A percentile compares a stretch with the other conserved stretches of the same genome.
Conservation (phyloP, 2,797 vertebrate species). For the Alauda arvensis region DNA sequence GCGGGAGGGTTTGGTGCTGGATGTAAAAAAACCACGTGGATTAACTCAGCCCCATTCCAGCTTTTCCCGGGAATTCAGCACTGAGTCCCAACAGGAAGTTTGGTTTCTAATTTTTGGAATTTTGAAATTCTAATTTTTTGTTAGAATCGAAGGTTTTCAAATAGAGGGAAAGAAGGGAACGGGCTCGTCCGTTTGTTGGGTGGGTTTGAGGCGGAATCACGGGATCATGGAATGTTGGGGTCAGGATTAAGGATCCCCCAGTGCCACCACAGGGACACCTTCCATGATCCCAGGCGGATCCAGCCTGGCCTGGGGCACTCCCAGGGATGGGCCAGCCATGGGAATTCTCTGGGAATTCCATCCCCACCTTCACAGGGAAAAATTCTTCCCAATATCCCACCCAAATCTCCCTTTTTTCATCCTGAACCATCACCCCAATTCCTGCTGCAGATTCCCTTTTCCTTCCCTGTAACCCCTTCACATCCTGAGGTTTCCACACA, state of each 20-base stretch:
- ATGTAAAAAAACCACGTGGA: rapidly evolving
- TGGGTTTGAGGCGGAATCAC: neutral
- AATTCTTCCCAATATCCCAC: neutral
- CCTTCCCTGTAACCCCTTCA: too few relatives aligned
- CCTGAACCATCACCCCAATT: neutral
- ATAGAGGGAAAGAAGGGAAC: neutral
- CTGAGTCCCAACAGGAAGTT: neutral
- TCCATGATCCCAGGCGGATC: rapidly evolving
- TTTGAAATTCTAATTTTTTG: neutral
- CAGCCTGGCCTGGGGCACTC: neutral
- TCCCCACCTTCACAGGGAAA: too few relatives aligned
- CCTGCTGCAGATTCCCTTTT: neutral
- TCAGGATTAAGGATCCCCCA: neutral
- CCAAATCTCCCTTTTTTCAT: neutral
- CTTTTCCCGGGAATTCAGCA: neutral
- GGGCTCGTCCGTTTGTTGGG: neutral
- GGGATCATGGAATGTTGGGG: neutral
- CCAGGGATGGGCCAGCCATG: neutral
- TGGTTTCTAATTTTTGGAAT: neutral
- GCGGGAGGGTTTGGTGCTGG: rapidly evolving
- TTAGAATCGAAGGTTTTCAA: neutral
- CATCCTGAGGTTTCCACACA: rapidly evolving
- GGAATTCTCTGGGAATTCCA: neutral
- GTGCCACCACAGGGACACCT: neutral
- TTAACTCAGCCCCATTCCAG: neutral